A percentile compares a stretch with the other conserved stretches of the same genome.
These are phyloP conservation scores for Bacillus rossius DNA, from an alignment of 1,140 invertebrate genomes.

Conservation along the genomic window DNA sequence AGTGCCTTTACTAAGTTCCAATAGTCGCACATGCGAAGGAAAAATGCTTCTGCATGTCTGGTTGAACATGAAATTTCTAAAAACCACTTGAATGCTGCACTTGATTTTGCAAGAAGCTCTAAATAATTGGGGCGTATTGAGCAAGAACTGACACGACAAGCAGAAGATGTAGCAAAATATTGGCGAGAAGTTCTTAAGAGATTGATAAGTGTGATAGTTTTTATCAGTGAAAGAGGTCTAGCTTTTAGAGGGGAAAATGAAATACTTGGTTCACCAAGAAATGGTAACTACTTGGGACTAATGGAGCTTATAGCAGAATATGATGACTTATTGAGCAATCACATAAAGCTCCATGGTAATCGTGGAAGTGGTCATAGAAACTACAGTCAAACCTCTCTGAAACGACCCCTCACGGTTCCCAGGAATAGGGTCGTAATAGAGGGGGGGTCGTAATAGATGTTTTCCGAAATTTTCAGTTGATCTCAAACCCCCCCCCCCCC, in stretches of 20 bases:
- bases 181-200: background rate
- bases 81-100: no score
- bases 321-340: constrained; percentile 7
- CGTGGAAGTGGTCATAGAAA: constrained; percentile 9
- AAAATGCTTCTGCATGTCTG: constrained; percentile 14
- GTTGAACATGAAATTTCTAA: constrained; percentile 19
- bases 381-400: constrained; percentile 15
- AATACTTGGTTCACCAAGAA: background rate
- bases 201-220: background rate
- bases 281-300: background rate
- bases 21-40: no score
- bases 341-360: constrained; percentile 1
- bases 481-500: no score
- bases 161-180: constrained; percentile 11
- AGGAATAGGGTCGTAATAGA: no score
- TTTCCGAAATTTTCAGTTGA: no score
- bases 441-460: no score
- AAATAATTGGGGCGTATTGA: constrained; percentile 13
- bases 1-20: no score
- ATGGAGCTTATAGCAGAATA: constrained; percentile 1
- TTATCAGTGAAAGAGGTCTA: background rate
- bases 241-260: background rate
- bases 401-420: no score
- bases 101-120: constrained; percentile 8
- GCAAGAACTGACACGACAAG: constrained; percentile 14